Base-by-base conservation (phyloP, 2,888 invertebrate species). In the Hemicrepidius hirtus region DNA sequence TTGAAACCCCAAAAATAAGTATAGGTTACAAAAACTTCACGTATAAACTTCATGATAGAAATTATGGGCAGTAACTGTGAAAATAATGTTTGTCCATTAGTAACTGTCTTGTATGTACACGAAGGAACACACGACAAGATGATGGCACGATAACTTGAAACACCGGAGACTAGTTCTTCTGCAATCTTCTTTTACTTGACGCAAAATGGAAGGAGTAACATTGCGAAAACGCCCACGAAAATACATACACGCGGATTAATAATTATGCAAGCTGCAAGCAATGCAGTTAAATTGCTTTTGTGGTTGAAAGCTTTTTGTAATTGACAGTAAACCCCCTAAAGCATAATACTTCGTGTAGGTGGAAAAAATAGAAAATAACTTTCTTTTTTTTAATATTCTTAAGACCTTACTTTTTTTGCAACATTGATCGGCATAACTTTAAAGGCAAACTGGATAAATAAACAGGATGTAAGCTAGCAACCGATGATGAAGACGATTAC, bases 31-130 rank as follows among this genome's bases (percentile, higher is more conserved):
- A 32, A 32, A 32, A 32, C 3, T 9, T n/a, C 41, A 13, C 1
- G 49, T 21, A 40, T 21, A 59, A 53, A 13, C 37, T 37, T 18
- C 57, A 57, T 57, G 40, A 20, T 41, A 32, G 28, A 62, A 62
- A 44, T 62, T 62, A 62, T 44, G 60, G 44, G 24, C 24, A 44
- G 60, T 44, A 62, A 62, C 60, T 44, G 60, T 32, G 44, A 28
- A 62, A 62, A 62, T 62, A 62, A 62, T 62, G 60, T 62, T 28
- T 62, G 44, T 62, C 60, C 60, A 62, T 62, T 62, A 62, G 60
- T 62, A 62, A 41, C 41, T 62, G 60, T 62, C 60, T 41, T 62
- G 60, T 62, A 62, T 21, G 44, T 13, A 62, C 60, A 62, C 18
- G 41, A 24, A 21, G 37, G 28, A 62, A 57, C 57, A 62, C 60